These are phyloP conservation scores for Pseudomyrmex gracilis DNA, from an alignment of 1,140 invertebrate genomes.

Conservation along the genomic window DNA sequence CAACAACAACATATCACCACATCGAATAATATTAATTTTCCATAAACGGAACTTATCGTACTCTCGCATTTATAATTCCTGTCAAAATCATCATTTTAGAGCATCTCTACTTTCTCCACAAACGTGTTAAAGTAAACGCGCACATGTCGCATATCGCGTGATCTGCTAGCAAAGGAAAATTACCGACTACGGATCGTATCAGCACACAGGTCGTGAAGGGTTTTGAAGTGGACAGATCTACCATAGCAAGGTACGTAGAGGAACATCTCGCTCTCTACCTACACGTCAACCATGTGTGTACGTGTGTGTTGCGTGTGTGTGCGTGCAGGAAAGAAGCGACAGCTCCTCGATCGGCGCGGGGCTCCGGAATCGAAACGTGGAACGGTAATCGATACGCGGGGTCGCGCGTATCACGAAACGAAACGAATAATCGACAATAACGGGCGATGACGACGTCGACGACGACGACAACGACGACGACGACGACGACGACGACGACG, in stretches of 20 bases:
- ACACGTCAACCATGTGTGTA: not conserved
- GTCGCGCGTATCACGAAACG: slow-evolving; percentile 28
- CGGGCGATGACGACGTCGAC: not conserved
- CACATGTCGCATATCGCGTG: too few relatives aligned
- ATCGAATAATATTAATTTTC: too few relatives aligned
- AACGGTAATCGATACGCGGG: slow-evolving; percentile 42
- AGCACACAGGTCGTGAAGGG: not conserved
- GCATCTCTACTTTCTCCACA: too few relatives aligned
- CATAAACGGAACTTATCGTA: too few relatives aligned
- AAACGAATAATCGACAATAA: not conserved
- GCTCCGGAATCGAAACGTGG: not conserved
- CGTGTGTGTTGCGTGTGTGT: too few relatives aligned
- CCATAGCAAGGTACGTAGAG: not conserved
- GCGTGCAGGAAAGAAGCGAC: not conserved
- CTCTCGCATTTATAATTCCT: too few relatives aligned
- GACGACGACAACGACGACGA: not conserved
- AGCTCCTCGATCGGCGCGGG: not conserved
- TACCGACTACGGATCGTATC: not conserved
- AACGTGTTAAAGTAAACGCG: too few relatives aligned
- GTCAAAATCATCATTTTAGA: too few relatives aligned
- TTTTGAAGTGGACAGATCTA: not conserved
- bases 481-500: slow-evolving; percentile 2
- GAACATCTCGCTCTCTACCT: not conserved
- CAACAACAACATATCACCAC: too few relatives aligned
- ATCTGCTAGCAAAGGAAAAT: not conserved